Evolutionary conservation across 2,113 vertebrate genomes (phyloP), one percentile per base, ranked within the genome.

Genomic region (Ictalurus punctatus): DNA sequence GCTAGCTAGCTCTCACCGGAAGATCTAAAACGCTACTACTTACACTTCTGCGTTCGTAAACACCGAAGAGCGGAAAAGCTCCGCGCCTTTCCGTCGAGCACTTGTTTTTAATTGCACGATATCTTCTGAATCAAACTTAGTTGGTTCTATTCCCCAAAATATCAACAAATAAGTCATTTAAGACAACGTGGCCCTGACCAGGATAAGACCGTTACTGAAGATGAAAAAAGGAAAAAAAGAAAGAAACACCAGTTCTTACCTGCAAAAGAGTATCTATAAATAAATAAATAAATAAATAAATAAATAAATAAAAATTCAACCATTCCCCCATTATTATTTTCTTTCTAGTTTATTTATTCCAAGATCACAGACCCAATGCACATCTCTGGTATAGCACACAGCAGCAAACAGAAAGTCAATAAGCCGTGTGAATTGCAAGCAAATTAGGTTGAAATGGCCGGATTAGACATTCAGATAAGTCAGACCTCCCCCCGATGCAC

Each of bases 391-490:
- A 81, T 59, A 82, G 12, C 44, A 79, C 37, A 40, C 37, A 88
- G 58, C 40, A 76, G 63, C n/a, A 65, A 74, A 88, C 59, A 90
- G 87, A 85, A 89, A 87, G 80, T 90, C 88, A 91, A 88, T 91
- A 90, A 88, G 58, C 74, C 87, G 90, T 91, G 82, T 91, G 81
- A 91, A 89, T 87, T 90, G 78, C 84, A 90, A 81, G 84, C 80
- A 88, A 92, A 91, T 88, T 58, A 86, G 82, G 37, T 63, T 90
- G 82, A 90, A 92, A 92, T 89, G 61, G 83, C 87, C 71, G 79
- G 86, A 90, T 92, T 90, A 90, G 85, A 90, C 85, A 90, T 92
- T 89, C 86, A 90, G 81, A 90, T 90, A 87, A 86, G 4, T 76
- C 58, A 65, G 73, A 19, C 86, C 73, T 80, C 9, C 71, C 59